Evolutionary conservation across 2,797 vertebrate species (phyloP), one percentile per base, ranked within the genome.

Genomic region (Fistularia commersonii): DNA sequence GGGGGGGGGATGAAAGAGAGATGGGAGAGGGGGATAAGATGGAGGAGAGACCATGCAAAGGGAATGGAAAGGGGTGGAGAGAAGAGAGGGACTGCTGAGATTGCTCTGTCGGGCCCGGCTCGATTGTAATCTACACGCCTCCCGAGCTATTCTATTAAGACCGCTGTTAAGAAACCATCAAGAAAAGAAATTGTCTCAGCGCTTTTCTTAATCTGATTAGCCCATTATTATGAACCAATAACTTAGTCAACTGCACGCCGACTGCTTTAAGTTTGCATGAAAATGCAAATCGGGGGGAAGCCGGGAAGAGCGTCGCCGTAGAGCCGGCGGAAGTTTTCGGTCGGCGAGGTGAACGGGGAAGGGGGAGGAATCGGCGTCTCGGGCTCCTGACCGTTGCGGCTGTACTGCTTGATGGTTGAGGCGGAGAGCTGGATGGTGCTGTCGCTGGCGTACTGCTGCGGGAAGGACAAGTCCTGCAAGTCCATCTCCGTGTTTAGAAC

Each of bases 331-430:
- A 10, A 37, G 58, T 49, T 56, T 34, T 69, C 58, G 52, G 57
- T 37, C 10, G 3, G 34, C 11, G 45, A 45, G 8, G 63, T 1
- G 13, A 37, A 33, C 12, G 15, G 45, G 41, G 8, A 4, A 39
- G 11, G 38, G 14, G 9, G 15, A 11, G 41, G 12, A 9, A 11
- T 1, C 12, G 32, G 41, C 8, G 14, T 36, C 15, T 1, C 42
- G 38, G 45, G 32, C 13, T 74, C 56, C 93, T 93, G 77, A 97
- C 95, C 95, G 0, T 96, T 98, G 13, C 94, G 92, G 73, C 94
- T 96, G 90, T 96, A 96, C 86, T 96, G 95, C 65, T 98, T 98
- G 88, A 96, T 93, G 6, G 95, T 95, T 48, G 92, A 95, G 45
- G 94, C 93, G 0, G 95, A 95, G 6, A 98, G 93, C 73, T 95